A percentile compares a stretch with the other conserved stretches of the same genome.
Conservation (phyloP, 2,888 invertebrate genomes). For the Apodemia duryi region DNA sequence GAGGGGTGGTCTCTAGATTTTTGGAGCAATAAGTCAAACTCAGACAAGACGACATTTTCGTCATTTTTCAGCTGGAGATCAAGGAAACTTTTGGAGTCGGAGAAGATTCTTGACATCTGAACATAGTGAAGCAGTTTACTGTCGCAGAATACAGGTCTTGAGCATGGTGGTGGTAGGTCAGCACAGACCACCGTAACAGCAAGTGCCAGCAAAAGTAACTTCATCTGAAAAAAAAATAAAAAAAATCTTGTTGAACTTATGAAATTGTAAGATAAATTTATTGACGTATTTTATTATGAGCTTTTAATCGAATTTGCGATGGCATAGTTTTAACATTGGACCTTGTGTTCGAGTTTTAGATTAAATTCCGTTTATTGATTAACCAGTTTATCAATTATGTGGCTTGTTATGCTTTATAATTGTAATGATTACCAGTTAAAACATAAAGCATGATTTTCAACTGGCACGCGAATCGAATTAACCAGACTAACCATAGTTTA, state of each 20-base stretch:
- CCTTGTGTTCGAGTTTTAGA: no score
- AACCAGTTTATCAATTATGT: no score
- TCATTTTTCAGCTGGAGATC: slow-evolving; percentile 84
- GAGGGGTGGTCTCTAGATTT: slow-evolving; percentile 66
- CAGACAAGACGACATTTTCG: slow-evolving; percentile 75
- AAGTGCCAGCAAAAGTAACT: slow-evolving; percentile 17
- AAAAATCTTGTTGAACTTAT: background rate
- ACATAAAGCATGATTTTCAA: no score
- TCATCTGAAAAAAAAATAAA: slow-evolving; percentile 17
- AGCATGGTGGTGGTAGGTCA: slow-evolving; percentile 60
- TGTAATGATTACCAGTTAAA: no score
- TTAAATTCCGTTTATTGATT: no score
- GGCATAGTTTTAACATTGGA: no score
- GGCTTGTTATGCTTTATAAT: no score
- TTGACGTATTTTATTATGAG: no score
- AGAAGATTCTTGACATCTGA: slow-evolving; percentile 82
- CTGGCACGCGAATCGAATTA: no score
- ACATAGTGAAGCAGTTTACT: slow-evolving; percentile 86
- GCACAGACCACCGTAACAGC: background rate
- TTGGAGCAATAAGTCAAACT: slow-evolving; percentile 78
- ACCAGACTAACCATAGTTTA: no score
- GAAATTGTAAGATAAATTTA: background rate
- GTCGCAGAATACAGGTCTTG: slow-evolving; percentile 85
- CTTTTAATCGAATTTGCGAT: no score
- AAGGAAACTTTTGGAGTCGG: slow-evolving; percentile 92